phyloP scores from a whole-genome alignment of 2,888 invertebrate species.

The Oscheius onirici region DNA sequence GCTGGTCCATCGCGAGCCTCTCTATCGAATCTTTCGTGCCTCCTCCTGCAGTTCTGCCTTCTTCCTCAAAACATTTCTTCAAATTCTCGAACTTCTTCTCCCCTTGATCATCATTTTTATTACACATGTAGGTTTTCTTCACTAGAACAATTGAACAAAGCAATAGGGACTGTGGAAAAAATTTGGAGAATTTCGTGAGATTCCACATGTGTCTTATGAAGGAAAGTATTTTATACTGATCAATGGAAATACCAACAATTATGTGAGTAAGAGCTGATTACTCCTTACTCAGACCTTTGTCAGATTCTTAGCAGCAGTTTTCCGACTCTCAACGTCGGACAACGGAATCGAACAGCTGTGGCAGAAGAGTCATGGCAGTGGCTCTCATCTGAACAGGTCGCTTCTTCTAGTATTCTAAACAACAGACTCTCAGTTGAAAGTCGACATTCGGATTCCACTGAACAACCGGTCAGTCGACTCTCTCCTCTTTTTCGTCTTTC shows the following conservation, averaged over 20 bases:
- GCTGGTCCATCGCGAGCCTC: slow-evolving; percentile 33
- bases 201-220: slow-evolving; percentile 36
- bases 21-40: slow-evolving; percentile 37
- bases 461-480: neutral
- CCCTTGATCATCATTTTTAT: slow-evolving; percentile 25
- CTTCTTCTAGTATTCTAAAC: no score
- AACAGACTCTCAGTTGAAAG: neutral
- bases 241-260: neutral
- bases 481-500: slow-evolving; percentile 10
- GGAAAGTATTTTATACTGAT: slow-evolving; percentile 9
- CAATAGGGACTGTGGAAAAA: slow-evolving; percentile 38
- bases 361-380: slow-evolving; percentile 10
- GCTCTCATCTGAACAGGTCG: neutral
- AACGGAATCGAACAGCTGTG: neutral
- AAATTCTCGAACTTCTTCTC: neutral
- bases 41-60: slow-evolving; percentile 37
- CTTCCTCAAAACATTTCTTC: slow-evolving; percentile 10
- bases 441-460: neutral
- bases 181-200: slow-evolving; percentile 43
- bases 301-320: slow-evolving; percentile 20
- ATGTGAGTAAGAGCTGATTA: slow-evolving; percentile 1
- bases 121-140: slow-evolving; percentile 19
- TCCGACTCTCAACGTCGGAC: slow-evolving; percentile 8
- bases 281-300: no score
- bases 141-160: neutral